These are phyloP conservation scores for Desmophyllum pertusum DNA, from an alignment of 92 coral and sea anemone genomes.

Conservation along the genomic window DNA sequence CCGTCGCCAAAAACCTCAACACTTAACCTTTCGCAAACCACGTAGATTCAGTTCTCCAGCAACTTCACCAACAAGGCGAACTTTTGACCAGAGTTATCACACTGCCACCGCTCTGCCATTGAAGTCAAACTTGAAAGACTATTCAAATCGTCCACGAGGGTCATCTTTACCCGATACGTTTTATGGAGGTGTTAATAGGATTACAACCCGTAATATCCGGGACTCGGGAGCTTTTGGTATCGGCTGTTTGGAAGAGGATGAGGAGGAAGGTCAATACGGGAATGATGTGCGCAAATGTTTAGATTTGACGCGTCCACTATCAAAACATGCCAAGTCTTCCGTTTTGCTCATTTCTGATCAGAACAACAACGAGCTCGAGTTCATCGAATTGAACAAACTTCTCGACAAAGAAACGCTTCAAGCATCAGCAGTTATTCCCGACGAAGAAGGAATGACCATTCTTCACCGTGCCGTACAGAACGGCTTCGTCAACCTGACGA, in stretches of 20 bases:
- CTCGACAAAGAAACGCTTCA: slow-evolving; percentile 37
- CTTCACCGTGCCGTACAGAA: slow-evolving; percentile 80
- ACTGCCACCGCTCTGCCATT: neutral
- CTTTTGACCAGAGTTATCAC: neutral
- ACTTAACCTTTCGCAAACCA: slow-evolving; percentile 34
- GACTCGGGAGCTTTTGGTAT: slow-evolving; percentile 29
- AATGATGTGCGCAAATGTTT: slow-evolving; percentile 39
- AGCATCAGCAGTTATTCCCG: slow-evolving; percentile 33
- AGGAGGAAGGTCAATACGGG: slow-evolving; percentile 34
- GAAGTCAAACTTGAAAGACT: slow-evolving; percentile 17
- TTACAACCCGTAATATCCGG: slow-evolving; percentile 38
- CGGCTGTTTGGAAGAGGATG: slow-evolving; percentile 43
- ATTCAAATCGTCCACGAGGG: slow-evolving; percentile 23
- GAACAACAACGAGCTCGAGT: slow-evolving; percentile 37
- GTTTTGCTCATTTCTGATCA: slow-evolving; percentile 40
- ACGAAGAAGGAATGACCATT: slow-evolving; percentile 53
- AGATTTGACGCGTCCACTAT: slow-evolving; percentile 31
- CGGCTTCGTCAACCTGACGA: slow-evolving; percentile 51
- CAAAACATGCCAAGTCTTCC: slow-evolving; percentile 49
- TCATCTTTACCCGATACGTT: slow-evolving; percentile 32
- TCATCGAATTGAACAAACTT: slow-evolving; percentile 44
- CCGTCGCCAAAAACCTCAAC: slow-evolving; percentile 20
- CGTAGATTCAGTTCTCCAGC: slow-evolving; percentile 42
- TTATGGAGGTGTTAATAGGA: slow-evolving; percentile 31
- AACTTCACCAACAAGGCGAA: slow-evolving; percentile 31